A percentile compares a stretch with the other conserved stretches of the same genome.
phyloP scores from a whole-genome alignment of 1,140 invertebrate genomes.

The Drosophila guanche region DNA sequence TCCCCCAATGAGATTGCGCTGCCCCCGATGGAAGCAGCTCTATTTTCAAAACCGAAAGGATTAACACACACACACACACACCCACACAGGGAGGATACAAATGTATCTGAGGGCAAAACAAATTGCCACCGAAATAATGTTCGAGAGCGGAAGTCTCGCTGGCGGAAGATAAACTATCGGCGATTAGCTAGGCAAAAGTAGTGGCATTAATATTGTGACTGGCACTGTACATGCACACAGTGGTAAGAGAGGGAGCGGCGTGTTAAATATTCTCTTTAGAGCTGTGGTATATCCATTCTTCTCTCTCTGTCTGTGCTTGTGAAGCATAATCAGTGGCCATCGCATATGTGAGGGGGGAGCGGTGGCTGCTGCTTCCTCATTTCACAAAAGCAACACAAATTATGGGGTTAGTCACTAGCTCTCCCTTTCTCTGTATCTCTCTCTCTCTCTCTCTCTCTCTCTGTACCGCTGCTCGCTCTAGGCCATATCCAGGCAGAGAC shows the following conservation, averaged over 20 bases:
- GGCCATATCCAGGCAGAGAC: constrained; percentile 48
- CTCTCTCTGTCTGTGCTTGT: not conserved
- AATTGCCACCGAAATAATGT: constrained; percentile 60
- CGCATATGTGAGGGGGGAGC: constrained; percentile 19
- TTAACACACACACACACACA: constrained; percentile 31
- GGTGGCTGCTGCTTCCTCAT: constrained; percentile 38
- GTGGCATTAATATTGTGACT: constrained; percentile 58
- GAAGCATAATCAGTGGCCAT: constrained; percentile 54
- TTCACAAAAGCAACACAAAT: constrained; percentile 59
- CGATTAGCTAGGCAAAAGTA: constrained; percentile 67
- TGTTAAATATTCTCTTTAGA: constrained; percentile 9
- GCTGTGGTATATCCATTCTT: not conserved
- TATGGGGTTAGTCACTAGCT: constrained; percentile 53
- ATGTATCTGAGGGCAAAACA: constrained; percentile 56
- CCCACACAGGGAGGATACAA: constrained; percentile 39
- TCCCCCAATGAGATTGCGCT: constrained; percentile 56
- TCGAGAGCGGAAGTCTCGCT: constrained; percentile 59
- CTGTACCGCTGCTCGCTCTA: constrained; percentile 21
- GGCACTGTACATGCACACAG: constrained; percentile 5
- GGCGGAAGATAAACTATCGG: constrained; percentile 60
- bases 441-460: not conserved
- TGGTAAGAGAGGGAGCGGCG: not conserved
- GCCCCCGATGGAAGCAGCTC: constrained; percentile 43
- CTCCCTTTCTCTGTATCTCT: not conserved
- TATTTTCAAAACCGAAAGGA: constrained; percentile 67